A percentile compares a stretch with the other conserved stretches of the same genome.
These are phyloP conservation scores for Campoletis raptor DNA, from an alignment of 2,888 invertebrate species.

Conservation along the genomic window DNA sequence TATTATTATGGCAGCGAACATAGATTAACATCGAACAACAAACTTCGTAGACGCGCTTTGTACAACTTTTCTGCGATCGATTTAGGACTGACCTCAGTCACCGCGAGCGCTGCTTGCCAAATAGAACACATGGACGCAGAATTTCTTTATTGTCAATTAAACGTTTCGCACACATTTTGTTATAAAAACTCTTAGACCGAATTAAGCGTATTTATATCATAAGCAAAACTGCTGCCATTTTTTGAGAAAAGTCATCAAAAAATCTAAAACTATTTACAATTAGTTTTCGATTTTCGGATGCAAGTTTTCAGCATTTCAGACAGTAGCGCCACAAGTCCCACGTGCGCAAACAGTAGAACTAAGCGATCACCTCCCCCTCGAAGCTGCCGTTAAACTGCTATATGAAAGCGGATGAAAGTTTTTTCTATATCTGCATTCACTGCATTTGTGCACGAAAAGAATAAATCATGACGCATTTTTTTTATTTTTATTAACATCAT, in stretches of 20 bases:
- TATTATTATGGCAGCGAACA: slow-evolving; percentile 6
- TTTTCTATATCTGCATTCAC: not conserved
- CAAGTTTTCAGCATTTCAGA: no score
- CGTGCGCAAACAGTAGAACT: not conserved
- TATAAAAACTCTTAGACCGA: no score
- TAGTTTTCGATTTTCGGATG: not conserved
- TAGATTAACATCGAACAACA: not conserved
- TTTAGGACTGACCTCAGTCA: not conserved
- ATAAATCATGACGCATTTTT: not conserved
- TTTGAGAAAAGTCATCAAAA: not conserved
- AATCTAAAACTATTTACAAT: not conserved
- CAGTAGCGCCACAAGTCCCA: not conserved
- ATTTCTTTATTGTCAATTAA: not conserved
- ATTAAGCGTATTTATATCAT: not conserved
- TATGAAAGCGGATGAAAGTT: not conserved
- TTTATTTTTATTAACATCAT: not conserved
- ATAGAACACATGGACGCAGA: not conserved
- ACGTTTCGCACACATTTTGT: not conserved
- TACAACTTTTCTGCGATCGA: not conserved
- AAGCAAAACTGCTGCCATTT: not conserved
- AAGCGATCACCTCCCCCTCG: not conserved
- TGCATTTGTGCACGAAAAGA: not conserved
- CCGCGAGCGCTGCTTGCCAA: not conserved
- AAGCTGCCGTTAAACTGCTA: not conserved
- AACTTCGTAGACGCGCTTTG: not conserved